A percentile compares a stretch with the other conserved stretches of the same genome.
phyloP scores from a whole-genome alignment of 2,797 vertebrate species.

The Lutjanus campechanus region DNA sequence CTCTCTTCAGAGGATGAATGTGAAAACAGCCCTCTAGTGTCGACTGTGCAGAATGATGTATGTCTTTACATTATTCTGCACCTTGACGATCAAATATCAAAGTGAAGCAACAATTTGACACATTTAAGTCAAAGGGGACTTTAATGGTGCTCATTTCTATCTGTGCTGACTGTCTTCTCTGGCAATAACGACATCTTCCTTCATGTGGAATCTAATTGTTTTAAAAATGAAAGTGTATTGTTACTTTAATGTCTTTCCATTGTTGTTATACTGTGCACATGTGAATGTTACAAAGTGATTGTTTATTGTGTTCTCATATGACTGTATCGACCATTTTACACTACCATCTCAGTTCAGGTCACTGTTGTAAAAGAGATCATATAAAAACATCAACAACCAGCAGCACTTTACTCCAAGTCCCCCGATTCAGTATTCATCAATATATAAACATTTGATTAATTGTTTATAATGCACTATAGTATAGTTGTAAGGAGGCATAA shows the following conservation, averaged over 20 bases:
- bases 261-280: background rate
- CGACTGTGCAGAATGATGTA: background rate
- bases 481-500: background rate
- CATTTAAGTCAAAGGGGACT: background rate
- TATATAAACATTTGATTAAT: background rate
- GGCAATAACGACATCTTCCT: background rate
- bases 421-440: background rate
- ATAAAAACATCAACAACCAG: background rate
- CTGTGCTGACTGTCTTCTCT: background rate
- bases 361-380: background rate
- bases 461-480: background rate
- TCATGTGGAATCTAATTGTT: background rate
- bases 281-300: background rate
- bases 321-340: background rate
- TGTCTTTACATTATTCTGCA: background rate
- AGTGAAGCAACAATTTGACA: background rate
- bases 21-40: background rate
- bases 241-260: background rate
- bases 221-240: background rate
- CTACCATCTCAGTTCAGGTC: background rate
- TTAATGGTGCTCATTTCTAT: constrained; percentile 24
- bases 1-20: background rate
- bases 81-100: background rate
- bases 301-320: background rate
- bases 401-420: background rate